These are phyloP conservation scores for Hyles euphorbiae DNA, from an alignment of 1,140 invertebrate genomes.

Conservation along the genomic window DNA sequence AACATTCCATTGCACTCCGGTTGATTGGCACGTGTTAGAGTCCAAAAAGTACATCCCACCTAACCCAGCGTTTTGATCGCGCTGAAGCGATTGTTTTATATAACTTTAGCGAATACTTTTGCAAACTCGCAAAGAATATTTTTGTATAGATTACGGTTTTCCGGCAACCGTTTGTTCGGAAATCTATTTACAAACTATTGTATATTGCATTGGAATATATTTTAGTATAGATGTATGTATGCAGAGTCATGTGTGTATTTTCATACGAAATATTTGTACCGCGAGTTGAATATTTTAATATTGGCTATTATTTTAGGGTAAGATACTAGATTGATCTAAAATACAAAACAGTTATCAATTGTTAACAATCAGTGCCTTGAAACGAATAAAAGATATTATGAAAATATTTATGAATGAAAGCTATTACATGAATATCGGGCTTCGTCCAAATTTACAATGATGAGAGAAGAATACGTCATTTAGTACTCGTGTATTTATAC, in stretches of 20 bases:
- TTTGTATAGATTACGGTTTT: conserved; percentile 63
- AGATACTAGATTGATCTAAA: conserved; percentile 54
- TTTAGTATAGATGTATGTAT: conserved; percentile 69
- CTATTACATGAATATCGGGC: conserved; percentile 30
- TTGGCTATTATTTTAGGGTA: conserved; percentile 69
- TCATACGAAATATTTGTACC: conserved; percentile 70
- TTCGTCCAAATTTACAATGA: conserved; percentile 36
- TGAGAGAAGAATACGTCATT: conserved; percentile 3
- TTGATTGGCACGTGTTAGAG: conserved; percentile 52
- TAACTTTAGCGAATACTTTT: conserved; percentile 42
- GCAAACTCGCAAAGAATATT: conserved; percentile 53
- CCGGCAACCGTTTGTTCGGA: conserved; percentile 42
- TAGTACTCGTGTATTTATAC: conserved; percentile 2
- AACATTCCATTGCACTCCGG: conserved; percentile 65
- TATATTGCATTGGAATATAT: conserved; percentile 67
- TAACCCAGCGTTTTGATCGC: conserved; percentile 39
- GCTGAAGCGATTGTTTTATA: conserved; percentile 25
- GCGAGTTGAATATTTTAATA: conserved; percentile 68
- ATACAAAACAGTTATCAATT: conserved; percentile 60
- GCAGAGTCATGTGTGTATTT: conserved; percentile 71
- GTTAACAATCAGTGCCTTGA: conserved; percentile 69
- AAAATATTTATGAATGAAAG: conserved; percentile 62
- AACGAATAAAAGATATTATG: conserved; percentile 57
- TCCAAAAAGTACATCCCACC: conserved; percentile 68
- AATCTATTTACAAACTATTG: conserved; percentile 69